A percentile compares a stretch with the other conserved stretches of the same genome.
Evolutionary conservation across 1,140 invertebrate species (phyloP).

Genomic region (Philopotamus ludificatus): DNA sequence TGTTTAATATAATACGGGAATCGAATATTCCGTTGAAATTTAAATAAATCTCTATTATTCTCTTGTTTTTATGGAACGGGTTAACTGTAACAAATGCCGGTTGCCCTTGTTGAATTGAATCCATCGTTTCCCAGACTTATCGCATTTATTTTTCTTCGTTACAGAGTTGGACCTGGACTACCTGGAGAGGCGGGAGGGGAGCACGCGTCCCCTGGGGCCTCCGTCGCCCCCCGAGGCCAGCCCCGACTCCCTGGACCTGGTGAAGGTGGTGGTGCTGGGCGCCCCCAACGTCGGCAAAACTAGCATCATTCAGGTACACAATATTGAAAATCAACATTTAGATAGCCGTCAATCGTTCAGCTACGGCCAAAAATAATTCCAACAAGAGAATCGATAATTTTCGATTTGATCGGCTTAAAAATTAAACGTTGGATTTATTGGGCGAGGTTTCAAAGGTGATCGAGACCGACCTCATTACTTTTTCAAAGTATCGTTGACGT

Average conservation of each 20-base stretch:
- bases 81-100: too few relatives aligned
- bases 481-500: conserved; percentile 18
- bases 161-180: conserved; percentile 54
- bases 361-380: too few relatives aligned
- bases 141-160: conserved; percentile 38
- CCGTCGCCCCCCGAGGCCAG: conserved; percentile 44
- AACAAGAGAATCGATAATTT: too few relatives aligned
- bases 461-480: conserved; percentile 14
- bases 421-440: too few relatives aligned
- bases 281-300: conserved; percentile 78
- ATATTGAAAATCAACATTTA: too few relatives aligned
- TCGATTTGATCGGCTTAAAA: too few relatives aligned
- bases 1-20: too few relatives aligned
- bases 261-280: conserved; percentile 77
- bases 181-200: conserved; percentile 51
- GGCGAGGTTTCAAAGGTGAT: too few relatives aligned
- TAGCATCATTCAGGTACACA: conserved; percentile 76
- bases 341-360: too few relatives aligned
- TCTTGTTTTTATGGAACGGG: too few relatives aligned
- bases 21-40: too few relatives aligned
- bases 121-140: not conserved
- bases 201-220: conserved; percentile 45
- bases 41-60: too few relatives aligned
- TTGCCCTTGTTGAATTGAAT: conserved; percentile 9
- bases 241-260: conserved; percentile 52